phyloP scores from a whole-genome alignment of 2,888 invertebrate genomes.

The Lepidocyrtinus sp. region DNA sequence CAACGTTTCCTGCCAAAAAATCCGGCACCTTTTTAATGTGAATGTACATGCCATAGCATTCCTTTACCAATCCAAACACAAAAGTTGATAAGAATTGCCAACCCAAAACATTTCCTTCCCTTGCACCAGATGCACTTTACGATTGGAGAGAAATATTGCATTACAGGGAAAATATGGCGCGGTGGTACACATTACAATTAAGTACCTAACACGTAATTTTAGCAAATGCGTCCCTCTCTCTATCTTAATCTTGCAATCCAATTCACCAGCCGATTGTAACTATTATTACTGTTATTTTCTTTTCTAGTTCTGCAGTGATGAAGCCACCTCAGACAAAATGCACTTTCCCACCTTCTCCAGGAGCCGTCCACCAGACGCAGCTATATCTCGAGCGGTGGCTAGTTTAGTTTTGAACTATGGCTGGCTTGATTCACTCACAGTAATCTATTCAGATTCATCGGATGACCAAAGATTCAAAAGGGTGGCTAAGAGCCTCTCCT shows the following conservation, averaged over 20 bases:
- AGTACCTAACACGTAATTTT: no score
- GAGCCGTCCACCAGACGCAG: constrained; percentile 92
- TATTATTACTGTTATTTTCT: constrained; percentile 68
- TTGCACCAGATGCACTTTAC: background rate
- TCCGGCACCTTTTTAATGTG: background rate
- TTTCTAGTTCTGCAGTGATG: constrained; percentile 90
- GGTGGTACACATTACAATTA: background rate
- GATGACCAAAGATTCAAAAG: constrained; percentile 67
- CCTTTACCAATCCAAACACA: background rate
- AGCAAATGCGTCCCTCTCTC: background rate
- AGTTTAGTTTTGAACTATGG: constrained; percentile 87
- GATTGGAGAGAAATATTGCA: no score
- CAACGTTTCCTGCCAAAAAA: no score
- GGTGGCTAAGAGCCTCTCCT: constrained; percentile 65
- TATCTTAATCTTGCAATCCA: background rate
- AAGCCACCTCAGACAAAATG: constrained; percentile 89
- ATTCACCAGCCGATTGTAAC: no score
- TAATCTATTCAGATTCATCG: constrained; percentile 66
- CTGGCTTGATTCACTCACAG: constrained; percentile 78
- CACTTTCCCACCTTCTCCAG: constrained; percentile 93
- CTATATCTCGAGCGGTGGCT: constrained; percentile 93
- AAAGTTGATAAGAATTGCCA: background rate
- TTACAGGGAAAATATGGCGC: no score
- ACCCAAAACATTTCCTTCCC: no score
- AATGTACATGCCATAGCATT: background rate